Evolutionary conservation across 2,113 vertebrate genomes (phyloP).

Genomic region (Nesospiza acunhae): DNA sequence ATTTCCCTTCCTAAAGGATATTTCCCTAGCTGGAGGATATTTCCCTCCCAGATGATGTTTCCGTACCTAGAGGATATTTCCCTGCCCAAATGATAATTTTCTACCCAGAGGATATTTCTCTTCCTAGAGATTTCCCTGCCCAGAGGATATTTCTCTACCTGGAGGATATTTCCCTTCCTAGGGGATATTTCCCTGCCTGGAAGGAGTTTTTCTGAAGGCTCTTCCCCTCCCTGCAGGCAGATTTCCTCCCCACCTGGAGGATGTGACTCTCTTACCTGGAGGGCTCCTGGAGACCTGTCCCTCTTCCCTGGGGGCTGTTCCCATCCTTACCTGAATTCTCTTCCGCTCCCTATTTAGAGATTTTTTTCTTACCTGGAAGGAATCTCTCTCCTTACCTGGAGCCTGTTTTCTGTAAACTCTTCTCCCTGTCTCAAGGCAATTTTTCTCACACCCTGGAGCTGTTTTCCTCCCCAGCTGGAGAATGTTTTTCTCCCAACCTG

Average conservation of each 20-base stretch:
- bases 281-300: too few species aligned
- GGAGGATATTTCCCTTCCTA: rapidly evolving
- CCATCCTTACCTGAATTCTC: not conserved
- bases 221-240: not conserved
- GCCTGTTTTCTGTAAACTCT: not conserved
- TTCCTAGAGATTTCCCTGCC: too few species aligned
- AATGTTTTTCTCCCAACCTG: not conserved
- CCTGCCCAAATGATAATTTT: rapidly evolving
- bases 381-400: not conserved
- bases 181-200: too few species aligned
- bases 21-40: too few species aligned
- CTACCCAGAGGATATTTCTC: too few species aligned
- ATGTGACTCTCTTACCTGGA: too few species aligned
- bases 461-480: not conserved
- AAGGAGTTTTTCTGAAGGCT: not conserved
- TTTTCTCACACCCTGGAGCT: not conserved
- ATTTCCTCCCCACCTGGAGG: too few species aligned
- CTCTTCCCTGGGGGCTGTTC: not conserved
- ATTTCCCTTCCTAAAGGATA: too few species aligned
- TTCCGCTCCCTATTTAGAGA: not conserved
- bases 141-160: rapidly evolving
- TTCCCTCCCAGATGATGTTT: too few species aligned
- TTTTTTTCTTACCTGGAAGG: not conserved
- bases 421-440: not conserved
- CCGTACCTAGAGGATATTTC: too few species aligned